phyloP scores from a whole-genome alignment of 2,113 vertebrate species.

The Rallus limicola region DNA sequence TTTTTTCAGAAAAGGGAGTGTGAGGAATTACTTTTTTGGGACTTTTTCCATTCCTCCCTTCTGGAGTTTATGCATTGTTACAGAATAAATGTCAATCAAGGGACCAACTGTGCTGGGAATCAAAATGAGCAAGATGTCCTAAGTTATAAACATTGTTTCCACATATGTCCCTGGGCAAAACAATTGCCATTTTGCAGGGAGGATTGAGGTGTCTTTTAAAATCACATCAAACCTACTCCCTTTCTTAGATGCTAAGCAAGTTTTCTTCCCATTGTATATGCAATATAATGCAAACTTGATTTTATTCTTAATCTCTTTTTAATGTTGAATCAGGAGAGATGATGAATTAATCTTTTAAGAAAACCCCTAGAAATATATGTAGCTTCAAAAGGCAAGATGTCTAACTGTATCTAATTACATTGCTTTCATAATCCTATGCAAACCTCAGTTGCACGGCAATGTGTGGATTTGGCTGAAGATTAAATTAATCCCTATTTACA shows the following conservation, averaged over 20 bases:
- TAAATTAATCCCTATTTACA: constrained; percentile 74
- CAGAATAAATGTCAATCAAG: not conserved
- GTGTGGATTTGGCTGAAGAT: constrained; percentile 66
- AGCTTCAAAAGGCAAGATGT: constrained; percentile 49
- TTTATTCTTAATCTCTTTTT: constrained; percentile 17
- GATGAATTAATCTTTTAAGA: not conserved
- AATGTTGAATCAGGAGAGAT: constrained; percentile 23
- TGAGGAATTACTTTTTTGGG: not conserved
- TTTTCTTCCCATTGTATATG: not conserved
- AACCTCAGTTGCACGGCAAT: constrained; percentile 48
- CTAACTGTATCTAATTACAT: constrained; percentile 49
- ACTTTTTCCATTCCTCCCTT: not conserved
- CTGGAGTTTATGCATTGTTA: not conserved
- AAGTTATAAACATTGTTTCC: constrained; percentile 3
- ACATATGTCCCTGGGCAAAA: not conserved
- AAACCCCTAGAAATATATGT: not conserved
- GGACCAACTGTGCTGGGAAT: not conserved
- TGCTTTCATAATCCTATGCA: constrained; percentile 62
- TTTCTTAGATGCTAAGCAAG: not conserved
- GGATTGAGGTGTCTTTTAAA: not conserved
- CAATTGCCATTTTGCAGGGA: constrained; percentile 12
- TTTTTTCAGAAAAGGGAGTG: not conserved
- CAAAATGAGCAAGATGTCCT: not conserved
- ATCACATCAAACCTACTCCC: not conserved
- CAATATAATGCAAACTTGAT: not conserved